phyloP scores from a whole-genome alignment of 2,797 vertebrate species.

The Buceros bicornis region DNA sequence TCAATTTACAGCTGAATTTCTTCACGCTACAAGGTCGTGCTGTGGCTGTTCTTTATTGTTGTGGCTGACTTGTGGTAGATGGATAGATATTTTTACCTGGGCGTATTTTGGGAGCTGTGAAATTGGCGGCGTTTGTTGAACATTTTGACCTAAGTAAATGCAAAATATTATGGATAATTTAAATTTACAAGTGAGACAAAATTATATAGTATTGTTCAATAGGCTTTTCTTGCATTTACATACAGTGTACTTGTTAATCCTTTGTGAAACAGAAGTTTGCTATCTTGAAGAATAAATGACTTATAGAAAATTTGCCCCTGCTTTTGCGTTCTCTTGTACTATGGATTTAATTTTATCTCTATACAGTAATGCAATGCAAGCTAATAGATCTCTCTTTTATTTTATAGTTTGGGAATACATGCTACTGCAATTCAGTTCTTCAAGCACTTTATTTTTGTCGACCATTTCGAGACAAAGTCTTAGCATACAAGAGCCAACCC shows the following conservation, averaged over 20 bases:
- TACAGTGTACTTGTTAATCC: not conserved
- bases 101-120: not conserved
- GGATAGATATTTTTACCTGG: slow-evolving; percentile 7
- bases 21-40: not conserved
- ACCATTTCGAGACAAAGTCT: slow-evolving; percentile 87
- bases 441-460: slow-evolving; percentile 90
- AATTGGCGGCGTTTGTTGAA: not conserved
- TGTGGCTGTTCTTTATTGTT: not conserved
- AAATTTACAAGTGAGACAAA: not conserved
- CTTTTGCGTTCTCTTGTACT: not conserved
- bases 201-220: not conserved
- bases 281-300: not conserved
- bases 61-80: not conserved
- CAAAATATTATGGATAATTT: not conserved
- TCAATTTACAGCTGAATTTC: slow-evolving; percentile 12
- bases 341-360: not conserved
- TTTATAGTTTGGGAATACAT: slow-evolving; percentile 86
- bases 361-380: not conserved
- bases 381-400: slow-evolving; percentile 65
- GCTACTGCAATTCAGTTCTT: slow-evolving; percentile 89
- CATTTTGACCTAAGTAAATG: not conserved
- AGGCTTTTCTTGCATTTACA: not conserved
- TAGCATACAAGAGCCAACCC: slow-evolving; percentile 86
- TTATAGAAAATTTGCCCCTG: not conserved
- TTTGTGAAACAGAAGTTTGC: not conserved